Percentiles rank a stretch among this genome's conserved stretches.
Conservation (phyloP, 2,888 invertebrate genomes). For the Petrophora chlorosata region DNA sequence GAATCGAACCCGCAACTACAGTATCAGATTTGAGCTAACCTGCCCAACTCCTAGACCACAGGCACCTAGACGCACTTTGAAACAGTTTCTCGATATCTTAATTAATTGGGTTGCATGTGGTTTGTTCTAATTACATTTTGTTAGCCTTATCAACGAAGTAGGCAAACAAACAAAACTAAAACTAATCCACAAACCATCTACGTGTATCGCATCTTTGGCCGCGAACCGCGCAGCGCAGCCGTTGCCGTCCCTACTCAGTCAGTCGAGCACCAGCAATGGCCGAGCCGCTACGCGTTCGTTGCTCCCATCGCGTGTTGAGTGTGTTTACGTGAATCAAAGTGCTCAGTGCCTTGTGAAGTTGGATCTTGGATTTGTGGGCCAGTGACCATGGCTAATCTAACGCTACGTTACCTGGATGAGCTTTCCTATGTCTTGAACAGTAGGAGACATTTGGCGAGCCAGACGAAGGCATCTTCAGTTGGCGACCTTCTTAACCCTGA, state of each 20-base stretch:
- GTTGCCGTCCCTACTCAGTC: neutral
- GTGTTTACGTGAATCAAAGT: conserved; percentile 10
- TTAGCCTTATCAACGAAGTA: conserved; percentile 9
- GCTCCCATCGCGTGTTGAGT: neutral
- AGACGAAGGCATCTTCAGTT: conserved; percentile 71
- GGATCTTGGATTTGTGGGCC: conserved; percentile 44
- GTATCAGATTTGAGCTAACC: too few species aligned
- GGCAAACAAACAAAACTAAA: neutral
- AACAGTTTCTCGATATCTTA: too few species aligned
- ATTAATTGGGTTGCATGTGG: too few species aligned
- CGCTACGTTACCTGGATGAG: conserved; percentile 80
- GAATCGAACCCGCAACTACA: too few species aligned
- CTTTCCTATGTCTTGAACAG: conserved; percentile 77
- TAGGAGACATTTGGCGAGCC: conserved; percentile 67
- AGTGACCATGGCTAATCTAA: conserved; percentile 71
- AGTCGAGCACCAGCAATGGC: conserved; percentile 21
- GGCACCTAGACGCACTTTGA: too few species aligned
- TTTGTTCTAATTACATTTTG: too few species aligned
- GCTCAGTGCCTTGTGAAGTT: conserved; percentile 36
- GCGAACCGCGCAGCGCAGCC: conserved; percentile 8
- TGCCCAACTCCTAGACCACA: too few species aligned
- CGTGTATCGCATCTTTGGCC: conserved; percentile 7
- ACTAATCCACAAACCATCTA: conserved; percentile 3
- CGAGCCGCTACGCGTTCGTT: neutral
- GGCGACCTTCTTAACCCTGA: conserved; percentile 77